Evolutionary conservation across 2,113 vertebrate genomes (phyloP), one percentile per base, ranked within the genome.

Genomic region (Rhea pennata): DNA sequence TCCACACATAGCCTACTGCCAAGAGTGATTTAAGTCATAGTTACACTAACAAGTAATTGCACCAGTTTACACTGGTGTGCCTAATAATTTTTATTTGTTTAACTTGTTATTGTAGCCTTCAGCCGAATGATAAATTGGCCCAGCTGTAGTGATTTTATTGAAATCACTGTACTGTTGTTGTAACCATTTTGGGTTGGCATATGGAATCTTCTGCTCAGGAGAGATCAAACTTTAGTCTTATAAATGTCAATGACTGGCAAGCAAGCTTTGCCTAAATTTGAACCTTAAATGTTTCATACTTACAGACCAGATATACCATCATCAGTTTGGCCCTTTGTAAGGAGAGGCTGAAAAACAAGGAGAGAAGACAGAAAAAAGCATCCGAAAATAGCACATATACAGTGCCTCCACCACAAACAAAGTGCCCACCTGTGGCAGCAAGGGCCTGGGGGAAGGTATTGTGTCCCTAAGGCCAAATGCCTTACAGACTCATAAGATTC

Each of bases 221-320:
- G 81, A 84, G 36, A 64, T 0, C 67, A 31, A 84, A 61, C 16
- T 74, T 87, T 53, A 81, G 26, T 65, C 44, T 95, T 1, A 7
- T 78, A 96, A 94, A 96, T 75, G 76, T 86, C 76, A 84, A 54
- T 61, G 58, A 29, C 36, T 67, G 65, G 83, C 80, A 88, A 87
- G 78, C 33, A 87, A 75, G n/a, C 67, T 40, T 76, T 66, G 12
- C 51, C 53, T 73, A 36, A 92, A 76, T 72, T 10, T 14, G 29
- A 95, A 7, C 12, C 29, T 66, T 81, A 78, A 69, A 67, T 23
- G 40, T 50, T 62, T 85, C 21, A 36, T 56, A 72, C 8, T 84
- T 81, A 62, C 48, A 87, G 58, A 33, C 17, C 44, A 88, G 39
- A 72, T 62, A 20, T 53, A 58, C 4, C 13, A 17, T 26, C 2